A percentile compares a stretch with the other conserved stretches of the same genome.
These are phyloP conservation scores for Eulemur mongoz DNA, from an alignment of 2,797 vertebrate genomes.

Conservation along the genomic window DNA sequence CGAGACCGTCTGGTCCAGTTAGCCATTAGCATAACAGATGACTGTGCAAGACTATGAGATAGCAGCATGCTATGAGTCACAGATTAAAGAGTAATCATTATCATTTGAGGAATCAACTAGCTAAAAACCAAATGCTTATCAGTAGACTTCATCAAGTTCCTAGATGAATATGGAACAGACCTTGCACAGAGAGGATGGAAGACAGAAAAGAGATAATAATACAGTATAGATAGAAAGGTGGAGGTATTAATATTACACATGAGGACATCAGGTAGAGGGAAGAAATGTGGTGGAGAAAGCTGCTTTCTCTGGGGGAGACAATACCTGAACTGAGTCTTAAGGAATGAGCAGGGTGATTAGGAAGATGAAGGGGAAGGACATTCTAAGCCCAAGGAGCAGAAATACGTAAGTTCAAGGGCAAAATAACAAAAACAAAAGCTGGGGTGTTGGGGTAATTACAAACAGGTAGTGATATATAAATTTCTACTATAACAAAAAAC, in stretches of 20 bases:
- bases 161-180: neutral
- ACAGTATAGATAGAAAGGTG: neutral
- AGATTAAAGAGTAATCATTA: neutral
- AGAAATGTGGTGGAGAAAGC: neutral
- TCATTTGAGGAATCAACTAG: constrained; percentile 12
- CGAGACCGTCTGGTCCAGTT: neutral
- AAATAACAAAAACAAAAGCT: constrained; percentile 20
- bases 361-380: neutral
- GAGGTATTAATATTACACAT: fast-evolving
- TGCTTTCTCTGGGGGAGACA: neutral
- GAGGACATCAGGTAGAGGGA: neutral
- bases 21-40: neutral
- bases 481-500: neutral
- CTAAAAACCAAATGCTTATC: constrained; percentile 40
- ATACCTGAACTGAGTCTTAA: neutral
- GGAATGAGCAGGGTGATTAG: neutral
- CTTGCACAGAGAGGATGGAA: neutral
- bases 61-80: neutral
- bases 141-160: neutral
- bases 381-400: neutral
- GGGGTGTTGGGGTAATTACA: neutral
- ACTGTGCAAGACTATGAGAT: neutral
- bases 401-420: neutral
- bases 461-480: neutral
- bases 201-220: neutral